Percentiles rank a stretch among this genome's conserved stretches.
phyloP scores from a whole-genome alignment of 2,113 vertebrate species.

The Tupaia tana region DNA sequence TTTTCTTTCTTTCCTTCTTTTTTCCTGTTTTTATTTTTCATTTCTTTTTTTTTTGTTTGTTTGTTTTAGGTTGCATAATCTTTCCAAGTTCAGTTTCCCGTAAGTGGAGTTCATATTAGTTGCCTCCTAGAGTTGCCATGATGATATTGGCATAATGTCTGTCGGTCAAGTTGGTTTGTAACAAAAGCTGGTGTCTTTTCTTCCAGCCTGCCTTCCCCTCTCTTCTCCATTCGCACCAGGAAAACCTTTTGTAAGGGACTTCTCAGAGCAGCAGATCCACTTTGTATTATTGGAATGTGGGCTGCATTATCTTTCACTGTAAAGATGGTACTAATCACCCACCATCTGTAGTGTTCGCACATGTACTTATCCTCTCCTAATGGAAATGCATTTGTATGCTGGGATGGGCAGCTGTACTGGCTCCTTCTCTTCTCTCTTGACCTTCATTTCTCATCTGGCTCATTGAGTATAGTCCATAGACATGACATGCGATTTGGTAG shows the following conservation, averaged over 20 bases:
- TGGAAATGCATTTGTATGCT: neutral
- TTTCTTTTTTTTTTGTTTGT: too few relatives aligned
- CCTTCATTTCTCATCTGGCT: slow-evolving; percentile 28
- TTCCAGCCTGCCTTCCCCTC: neutral
- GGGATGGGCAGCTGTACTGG: neutral
- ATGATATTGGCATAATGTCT: neutral
- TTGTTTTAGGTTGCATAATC: neutral
- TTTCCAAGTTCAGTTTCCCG: slow-evolving; percentile 26
- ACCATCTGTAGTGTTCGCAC: neutral
- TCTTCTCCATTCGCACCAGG: neutral
- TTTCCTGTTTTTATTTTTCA: too few relatives aligned
- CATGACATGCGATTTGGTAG: neutral
- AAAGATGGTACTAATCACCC: neutral
- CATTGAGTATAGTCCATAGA: neutral
- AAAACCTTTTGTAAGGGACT: neutral
- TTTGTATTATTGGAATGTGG: neutral
- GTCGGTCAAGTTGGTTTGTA: neutral
- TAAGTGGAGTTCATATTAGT: neutral
- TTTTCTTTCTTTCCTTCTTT: neutral
- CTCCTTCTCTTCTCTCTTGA: neutral
- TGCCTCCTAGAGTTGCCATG: neutral
- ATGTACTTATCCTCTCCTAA: neutral
- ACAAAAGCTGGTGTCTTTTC: neutral
- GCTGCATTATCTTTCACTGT: neutral
- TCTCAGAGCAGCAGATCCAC: neutral